A percentile compares a stretch with the other conserved stretches of the same genome.
Evolutionary conservation across 2,888 invertebrate species (phyloP).

Genomic region (Argyresthia goedartella): DNA sequence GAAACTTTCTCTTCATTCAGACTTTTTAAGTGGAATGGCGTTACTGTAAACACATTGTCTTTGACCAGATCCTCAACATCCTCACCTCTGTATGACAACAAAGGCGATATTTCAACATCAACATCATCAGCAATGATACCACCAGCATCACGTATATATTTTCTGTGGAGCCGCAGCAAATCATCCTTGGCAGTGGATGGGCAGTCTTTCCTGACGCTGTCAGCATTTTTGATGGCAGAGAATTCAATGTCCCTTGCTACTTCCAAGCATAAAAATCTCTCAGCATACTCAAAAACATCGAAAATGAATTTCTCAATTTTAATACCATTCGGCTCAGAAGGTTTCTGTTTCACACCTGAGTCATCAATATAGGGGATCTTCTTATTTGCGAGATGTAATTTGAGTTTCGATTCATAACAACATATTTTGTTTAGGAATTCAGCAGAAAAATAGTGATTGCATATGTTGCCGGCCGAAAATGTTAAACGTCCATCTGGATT

Average conservation of each 20-base stretch:
- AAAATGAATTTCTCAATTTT: constrained; percentile 99
- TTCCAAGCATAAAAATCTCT: constrained; percentile 94
- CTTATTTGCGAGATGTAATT: constrained; percentile 96
- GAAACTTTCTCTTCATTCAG: constrained; percentile 33
- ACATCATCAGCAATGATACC: constrained; percentile 76
- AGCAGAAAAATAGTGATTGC: constrained; percentile 96
- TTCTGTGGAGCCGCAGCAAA: constrained; percentile 81
- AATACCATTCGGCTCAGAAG: constrained; percentile 91
- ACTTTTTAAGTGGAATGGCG: constrained; percentile 73
- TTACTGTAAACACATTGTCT: constrained; percentile 75
- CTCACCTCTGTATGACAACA: constrained; percentile 93
- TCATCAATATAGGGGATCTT: constrained; percentile 91
- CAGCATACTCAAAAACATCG: constrained; percentile 95
- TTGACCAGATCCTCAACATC: constrained; percentile 76
- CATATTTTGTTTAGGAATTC: constrained; percentile 86
- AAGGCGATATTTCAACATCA: constrained; percentile 92
- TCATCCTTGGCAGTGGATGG: constrained; percentile 88
- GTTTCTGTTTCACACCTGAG: constrained; percentile 78
- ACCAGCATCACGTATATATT: constrained; percentile 85
- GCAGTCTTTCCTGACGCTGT: constrained; percentile 89
- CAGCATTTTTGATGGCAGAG: constrained; percentile 96
- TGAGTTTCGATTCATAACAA: constrained; percentile 80
- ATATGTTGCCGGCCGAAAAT: constrained; percentile 97
- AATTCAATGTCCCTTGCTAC: constrained; percentile 94
- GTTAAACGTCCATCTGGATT: constrained; percentile 84